Evolutionary conservation across 2,797 vertebrate genomes (phyloP), one percentile per base, ranked within the genome.

Genomic region (Sebastes hopkinsi): DNA sequence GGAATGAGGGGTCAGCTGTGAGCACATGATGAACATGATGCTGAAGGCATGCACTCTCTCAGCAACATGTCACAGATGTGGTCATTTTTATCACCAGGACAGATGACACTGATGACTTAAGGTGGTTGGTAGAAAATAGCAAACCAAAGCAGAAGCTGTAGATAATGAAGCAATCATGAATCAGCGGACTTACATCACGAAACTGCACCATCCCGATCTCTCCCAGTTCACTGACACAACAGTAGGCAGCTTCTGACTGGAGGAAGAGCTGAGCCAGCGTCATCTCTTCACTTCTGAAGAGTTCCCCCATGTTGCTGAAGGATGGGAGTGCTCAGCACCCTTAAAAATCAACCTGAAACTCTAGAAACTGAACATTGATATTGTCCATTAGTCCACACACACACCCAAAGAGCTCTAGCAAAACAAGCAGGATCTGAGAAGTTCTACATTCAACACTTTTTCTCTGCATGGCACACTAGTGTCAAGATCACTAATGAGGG

Each of bases 191-290:
- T 94, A 99, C 98, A 30, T 99, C 98, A 60, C 98, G 97, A 85
- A 99, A 99, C 89, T 99, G 98, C 84, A 99, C 98, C 96, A 99
- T 98, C 74, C 98, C 98, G 0, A 99, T 96, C 91, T 99, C 98
- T 74, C 98, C 98, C 87, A 99, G 93, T 75, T 99, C 98, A 75
- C 98, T 99, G 94, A 99, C 98, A n/a, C 97, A 99, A 86, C 98
- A 99, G 85, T 99, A 99, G 0, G 98, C 98, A 23, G 97, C 97
- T 92, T 99, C 98, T 0, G 97, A 98, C 87, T 99, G 98, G 30
- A 99, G 97, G 88, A 98, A 99, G 69, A 99, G 97, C 95, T 99
- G 98, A 10, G 97, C 98, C 89, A 99, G 94, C 0, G 97, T 99
- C 98, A 99, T 99, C 95, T 99, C 97, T 86, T 99, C 97, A 54